Base-by-base conservation (phyloP, 1,140 invertebrate genomes). In the Formica exsecta region DNA sequence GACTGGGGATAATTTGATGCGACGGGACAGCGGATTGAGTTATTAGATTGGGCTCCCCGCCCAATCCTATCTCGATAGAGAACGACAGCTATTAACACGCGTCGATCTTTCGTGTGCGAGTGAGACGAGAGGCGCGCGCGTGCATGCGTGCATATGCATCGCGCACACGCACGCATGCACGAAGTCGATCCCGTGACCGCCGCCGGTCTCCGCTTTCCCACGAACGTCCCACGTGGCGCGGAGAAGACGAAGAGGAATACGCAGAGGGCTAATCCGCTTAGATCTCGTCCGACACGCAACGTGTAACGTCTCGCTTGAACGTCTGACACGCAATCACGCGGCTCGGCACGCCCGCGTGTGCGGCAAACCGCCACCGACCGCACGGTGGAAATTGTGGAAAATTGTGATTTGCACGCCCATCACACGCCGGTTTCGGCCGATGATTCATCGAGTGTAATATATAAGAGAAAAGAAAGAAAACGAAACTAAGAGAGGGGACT, bases 201-300 rank as follows among this genome's bases (percentile, higher is more conserved):
- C 29, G 29, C 29, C 77, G 85, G 13, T 51, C 48, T 65, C 85
- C 62, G 38, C 70, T 90, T 90, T 90, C 89, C 89, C 89, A 90
- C 89, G 89, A 65, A 61, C 16, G 59, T 77, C 41, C 19, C 32
- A 44, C 25, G n/a, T n/a, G 41, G 66, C 36, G 16, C 22, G 36
- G 8, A 19, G 32, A 54, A 65, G 81, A 81, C 59, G 70, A 36
- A 29, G 68, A 68, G n/a, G 51, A 80, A 86, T 51, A 62, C n/a
- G 19, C n/a, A 32, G 65, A 44, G 70, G 86, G 68, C 41, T 91
- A 91, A 91, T 91, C 90, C 88, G 87, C 90, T 91, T 91, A 90
- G 88, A 84, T 74, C 79, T 74, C 88, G 79, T 41, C 90, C 68
- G 73, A 91, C 90, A 91, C 88, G 83, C 64, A 48, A 68, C 75